Evolutionary conservation across 2,888 invertebrate species (phyloP), one percentile per base, ranked within the genome.

Genomic region (Chrysolina americana): DNA sequence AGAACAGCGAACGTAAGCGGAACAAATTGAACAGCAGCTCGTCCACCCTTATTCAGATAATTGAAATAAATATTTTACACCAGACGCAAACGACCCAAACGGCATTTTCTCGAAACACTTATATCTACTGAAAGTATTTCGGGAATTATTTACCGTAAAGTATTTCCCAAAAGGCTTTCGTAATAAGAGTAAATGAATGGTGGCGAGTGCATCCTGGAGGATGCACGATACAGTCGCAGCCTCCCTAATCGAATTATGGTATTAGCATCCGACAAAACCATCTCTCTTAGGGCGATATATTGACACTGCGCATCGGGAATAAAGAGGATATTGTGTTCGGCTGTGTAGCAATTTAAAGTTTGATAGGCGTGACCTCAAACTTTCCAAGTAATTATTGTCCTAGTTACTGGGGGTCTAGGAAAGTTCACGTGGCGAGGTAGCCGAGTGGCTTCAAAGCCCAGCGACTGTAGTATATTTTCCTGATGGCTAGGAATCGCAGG

Each of bases 131-230:
- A 28, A 59, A 59, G 28, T 59, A 59, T 28, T 4, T 5, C 28
- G 23, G 28, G 59, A 59, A 59, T 59, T 59, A 59, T 59, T 28
- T 36, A n/a, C 59, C 59, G 28, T 36, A 59, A 59, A 36, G 59
- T 36, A 53, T 44, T 50, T 64, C 62, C 66, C 66, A 21, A 70
- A 70, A 63, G 66, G 19, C 70, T 50, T 44, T 44, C 23, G 28
- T 74, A 66, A 70, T 74, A 72, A 72, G 68, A 72, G 62, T 68
- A 72, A 72, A 72, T 68, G 71, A 66, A 68, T 64, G 19, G 72
- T 63, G 68, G 63, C 68, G 72, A 68, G 68, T 73, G 72, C 72
- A 73, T 63, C 68, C 63, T 28, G 50, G 21, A 56, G 64, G n/a
- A 68, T 47, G 73, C 64, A 41, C 21, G 21, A 53, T 53, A 53